Evolutionary conservation across 2,888 invertebrate genomes (phyloP).

Genomic region (Dioctria rufipes): DNA sequence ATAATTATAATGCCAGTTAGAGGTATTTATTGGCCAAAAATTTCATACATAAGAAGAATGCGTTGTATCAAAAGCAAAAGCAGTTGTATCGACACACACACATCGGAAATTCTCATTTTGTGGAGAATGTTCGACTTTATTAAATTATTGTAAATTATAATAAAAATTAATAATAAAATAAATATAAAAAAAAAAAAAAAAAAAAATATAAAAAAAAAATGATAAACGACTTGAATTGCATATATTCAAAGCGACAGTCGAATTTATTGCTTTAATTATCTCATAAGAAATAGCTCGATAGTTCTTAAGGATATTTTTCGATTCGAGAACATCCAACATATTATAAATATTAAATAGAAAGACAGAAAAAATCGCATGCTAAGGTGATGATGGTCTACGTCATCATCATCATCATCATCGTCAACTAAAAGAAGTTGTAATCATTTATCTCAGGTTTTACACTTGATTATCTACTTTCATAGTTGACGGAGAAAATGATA

Average conservation of each 20-base stretch:
- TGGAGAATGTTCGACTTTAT: slow-evolving; percentile 11
- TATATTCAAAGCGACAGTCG: slow-evolving; percentile 37
- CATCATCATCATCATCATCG: not conserved
- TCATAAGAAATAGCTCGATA: slow-evolving; percentile 36
- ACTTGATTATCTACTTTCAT: slow-evolving; percentile 32
- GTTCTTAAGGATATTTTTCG: slow-evolving; percentile 42
- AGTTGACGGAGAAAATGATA: slow-evolving; percentile 14
- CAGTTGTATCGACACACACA: slow-evolving; percentile 18
- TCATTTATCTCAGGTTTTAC: slow-evolving; percentile 33
- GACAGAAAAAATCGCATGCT: no score
- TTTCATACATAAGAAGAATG: not conserved
- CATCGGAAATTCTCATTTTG: not conserved
- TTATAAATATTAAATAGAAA: no score
- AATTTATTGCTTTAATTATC: slow-evolving; percentile 52
- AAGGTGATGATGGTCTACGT: no score
- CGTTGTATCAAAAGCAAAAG: not conserved
- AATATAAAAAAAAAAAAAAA: not conserved
- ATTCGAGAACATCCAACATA: slow-evolving; percentile 20
- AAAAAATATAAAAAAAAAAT: not conserved
- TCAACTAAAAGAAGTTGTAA: slow-evolving; percentile 33
- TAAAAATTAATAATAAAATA: not conserved
- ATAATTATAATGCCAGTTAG: not conserved
- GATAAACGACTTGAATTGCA: slow-evolving; percentile 14
- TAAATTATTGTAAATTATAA: slow-evolving; percentile 21
- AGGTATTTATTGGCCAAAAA: slow-evolving; percentile 1